Percentiles rank a stretch among this genome's conserved stretches.
phyloP scores from a whole-genome alignment of 2,888 invertebrate genomes.

The Lacanobia oleracea region DNA sequence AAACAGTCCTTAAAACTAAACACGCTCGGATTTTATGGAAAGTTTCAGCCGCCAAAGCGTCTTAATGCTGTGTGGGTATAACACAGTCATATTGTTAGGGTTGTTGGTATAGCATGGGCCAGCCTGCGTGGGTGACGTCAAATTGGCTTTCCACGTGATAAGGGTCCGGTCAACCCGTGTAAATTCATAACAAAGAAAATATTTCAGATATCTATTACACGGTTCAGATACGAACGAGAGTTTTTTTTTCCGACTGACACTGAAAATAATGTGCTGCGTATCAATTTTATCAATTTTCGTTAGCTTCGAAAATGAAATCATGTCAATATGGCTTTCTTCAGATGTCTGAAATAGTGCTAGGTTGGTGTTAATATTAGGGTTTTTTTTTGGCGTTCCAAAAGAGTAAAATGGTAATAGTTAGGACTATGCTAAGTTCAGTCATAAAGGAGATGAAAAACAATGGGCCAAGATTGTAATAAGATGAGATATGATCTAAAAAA shows the following conservation, averaged over 20 bases:
- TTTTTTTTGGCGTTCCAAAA: background rate
- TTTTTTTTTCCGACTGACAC: slow-evolving; percentile 49
- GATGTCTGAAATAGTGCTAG: background rate
- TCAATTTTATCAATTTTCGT: slow-evolving; percentile 21
- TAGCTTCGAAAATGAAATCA: slow-evolving; percentile 18
- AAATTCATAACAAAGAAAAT: slow-evolving; percentile 69
- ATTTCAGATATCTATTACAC: slow-evolving; percentile 67
- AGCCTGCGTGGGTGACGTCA: slow-evolving; percentile 53
- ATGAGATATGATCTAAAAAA: no score
- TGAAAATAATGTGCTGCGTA: slow-evolving; percentile 26
- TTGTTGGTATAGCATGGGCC: slow-evolving; percentile 21
- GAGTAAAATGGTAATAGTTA: background rate
- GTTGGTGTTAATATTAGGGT: background rate
- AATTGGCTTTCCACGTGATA: slow-evolving; percentile 70
- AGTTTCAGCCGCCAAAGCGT: background rate
- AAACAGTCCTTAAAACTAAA: no score
- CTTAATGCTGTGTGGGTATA: background rate
- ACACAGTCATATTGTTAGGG: slow-evolving; percentile 44
- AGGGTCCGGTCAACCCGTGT: slow-evolving; percentile 70
- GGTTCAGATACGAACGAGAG: slow-evolving; percentile 50
- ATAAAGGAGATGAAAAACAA: no score
- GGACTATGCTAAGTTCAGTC: background rate
- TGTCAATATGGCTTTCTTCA: slow-evolving; percentile 24
- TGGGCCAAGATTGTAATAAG: no score
- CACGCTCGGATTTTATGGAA: no score